These are phyloP conservation scores for Tychaedon coryphoeus DNA, from an alignment of 2,113 vertebrate species.

Conservation along the genomic window DNA sequence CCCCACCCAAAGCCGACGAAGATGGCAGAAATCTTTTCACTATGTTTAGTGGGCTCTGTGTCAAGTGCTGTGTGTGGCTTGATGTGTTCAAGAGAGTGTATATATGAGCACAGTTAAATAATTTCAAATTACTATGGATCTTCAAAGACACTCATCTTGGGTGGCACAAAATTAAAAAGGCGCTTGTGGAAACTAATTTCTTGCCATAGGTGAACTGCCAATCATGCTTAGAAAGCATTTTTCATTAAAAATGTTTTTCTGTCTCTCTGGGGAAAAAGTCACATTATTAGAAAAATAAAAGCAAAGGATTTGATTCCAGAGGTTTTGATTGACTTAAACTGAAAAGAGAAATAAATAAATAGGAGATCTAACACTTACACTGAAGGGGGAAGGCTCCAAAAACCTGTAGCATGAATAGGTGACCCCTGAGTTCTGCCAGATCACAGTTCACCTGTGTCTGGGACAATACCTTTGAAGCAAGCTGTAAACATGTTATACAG, in stretches of 20 bases:
- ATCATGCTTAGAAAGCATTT: not conserved
- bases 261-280: not conserved
- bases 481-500: not conserved
- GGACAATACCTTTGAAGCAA: not conserved
- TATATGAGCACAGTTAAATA: not conserved
- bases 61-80: not conserved
- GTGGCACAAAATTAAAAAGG: not conserved
- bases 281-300: not conserved
- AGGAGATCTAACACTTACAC: not conserved
- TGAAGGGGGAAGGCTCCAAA: not conserved
- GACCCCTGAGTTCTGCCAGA: not conserved
- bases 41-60: not conserved
- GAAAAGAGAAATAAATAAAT: constrained; percentile 15
- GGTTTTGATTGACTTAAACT: not conserved
- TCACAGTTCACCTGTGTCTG: not conserved
- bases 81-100: not conserved
- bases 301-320: not conserved
- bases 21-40: not conserved
- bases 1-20: not conserved
- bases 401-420: not conserved
- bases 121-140: not conserved
- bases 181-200: constrained; percentile 5
- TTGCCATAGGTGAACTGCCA: constrained; percentile 38
- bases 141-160: constrained; percentile 25
- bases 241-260: not conserved